Base-by-base conservation (phyloP, 2,113 vertebrate species). In the Neogobius melanostomus region DNA sequence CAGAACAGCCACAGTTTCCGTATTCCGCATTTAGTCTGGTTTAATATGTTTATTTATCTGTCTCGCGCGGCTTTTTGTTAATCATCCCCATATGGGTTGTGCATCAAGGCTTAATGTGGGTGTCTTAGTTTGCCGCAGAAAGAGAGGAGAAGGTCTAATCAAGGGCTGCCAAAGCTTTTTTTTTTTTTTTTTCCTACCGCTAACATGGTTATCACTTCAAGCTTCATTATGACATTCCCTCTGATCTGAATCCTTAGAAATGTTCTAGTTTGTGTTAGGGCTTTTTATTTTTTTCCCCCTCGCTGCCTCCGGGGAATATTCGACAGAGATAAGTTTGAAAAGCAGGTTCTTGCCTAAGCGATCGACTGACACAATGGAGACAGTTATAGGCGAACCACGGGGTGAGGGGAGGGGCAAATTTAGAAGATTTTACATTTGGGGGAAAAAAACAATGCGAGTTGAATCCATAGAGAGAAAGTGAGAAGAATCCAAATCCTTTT, bases 221-320 rank as follows among this genome's bases (percentile, higher is more conserved):
- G 82, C 66, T 86, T 87, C 83, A 90, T 91, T 87, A 87, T 28
- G 54, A 80, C 84, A 60, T 81, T 84, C 81, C 74, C 79, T 84
- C 81, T 85, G 81, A 89, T 87, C 79, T 77, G 70, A 69, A 79
- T 77, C 79, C 80, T 89, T 85, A 80, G 75, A 83, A 81, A 81
- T 75, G 81, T 83, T 81, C 63, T 72, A 66, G 69, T 74, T 79
- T 56, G 61, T 67, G 71, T 67, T 68, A 64, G 56, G 56, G 47
- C 67, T 56, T 76, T 70, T 72, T 77, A 70, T 63, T 14, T 75
- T 77, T 44, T 6, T 54, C 70, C 42, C 3, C 4, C 28, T 36
- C 72, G 61, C 63, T 2, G 45, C 75, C 84, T 85, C 83, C 47
- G 47, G 84, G 81, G 83, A 78, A 71, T 80, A 72, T 74, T 73